Base-by-base conservation (phyloP, 2,797 vertebrate genomes). In the Bovichtus variegatus region DNA sequence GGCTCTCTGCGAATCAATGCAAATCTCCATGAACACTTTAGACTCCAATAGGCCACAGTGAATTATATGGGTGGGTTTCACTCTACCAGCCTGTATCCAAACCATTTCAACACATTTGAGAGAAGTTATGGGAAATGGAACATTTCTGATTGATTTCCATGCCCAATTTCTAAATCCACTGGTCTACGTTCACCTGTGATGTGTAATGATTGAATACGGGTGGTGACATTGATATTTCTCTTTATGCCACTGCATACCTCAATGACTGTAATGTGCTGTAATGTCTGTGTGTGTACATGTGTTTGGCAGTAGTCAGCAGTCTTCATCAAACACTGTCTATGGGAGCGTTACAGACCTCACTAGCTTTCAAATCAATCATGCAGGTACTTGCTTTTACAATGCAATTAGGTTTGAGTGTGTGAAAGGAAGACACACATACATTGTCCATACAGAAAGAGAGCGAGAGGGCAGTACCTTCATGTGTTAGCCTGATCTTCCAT, bases 251-350 rank as follows among this genome's bases (percentile, higher is more conserved):
- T 6, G 64, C 34, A 70, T 77, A 71, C 75, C 34, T 86, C 54
- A 74, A 27, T 72, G 79, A 43, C 68, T 78, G 43, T 76, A 87
- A 86, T 79, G 66, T 86, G 71, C 74, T 66, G 47, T 81, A 68
- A 80, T 84, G 68, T 83, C 29, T 67, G 65, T 54, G 58, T 81
- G 64, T 70, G 38, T 47, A 23, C 76, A 46, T 62, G 67, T 80
- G 80, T 86, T 76, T 44, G 70, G 70, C 79, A 74, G 75, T 43
- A 83, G 84, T 94, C 92, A 93, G 92, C 92, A 87, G 78, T 90
- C 81, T 86, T 81, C 54, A 74, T 83, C 58, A 72, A 86, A 89
- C 85, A 84, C 51, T 76, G 80, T 91, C 84, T 78, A 86, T 83
- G 67, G 83, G 87, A 78, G 71, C 82, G 78, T 84, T 86, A 89